A percentile compares a stretch with the other conserved stretches of the same genome.
Conservation (phyloP, 1,140 invertebrate species). For the Zaprionus nigranus region DNA sequence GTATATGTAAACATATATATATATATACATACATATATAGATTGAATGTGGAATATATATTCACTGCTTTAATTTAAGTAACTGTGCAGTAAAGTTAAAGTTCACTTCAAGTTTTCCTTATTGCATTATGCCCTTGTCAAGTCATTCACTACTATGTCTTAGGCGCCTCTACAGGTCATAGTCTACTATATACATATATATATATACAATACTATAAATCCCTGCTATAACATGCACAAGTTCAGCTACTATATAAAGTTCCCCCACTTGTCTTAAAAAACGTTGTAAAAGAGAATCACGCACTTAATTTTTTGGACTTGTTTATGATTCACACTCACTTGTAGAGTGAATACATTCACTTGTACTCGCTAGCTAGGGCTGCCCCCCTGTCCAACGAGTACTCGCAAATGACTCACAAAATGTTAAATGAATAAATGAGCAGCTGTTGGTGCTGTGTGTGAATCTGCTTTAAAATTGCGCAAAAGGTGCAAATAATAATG, state of each 20-base stretch:
- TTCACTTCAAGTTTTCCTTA: no score
- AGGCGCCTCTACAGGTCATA: no score
- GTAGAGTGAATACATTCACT: not conserved
- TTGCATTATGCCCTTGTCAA: no score
- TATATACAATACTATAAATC: not conserved
- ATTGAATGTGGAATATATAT: no score
- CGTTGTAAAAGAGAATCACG: not conserved
- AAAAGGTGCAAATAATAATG: constrained; percentile 73
- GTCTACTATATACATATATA: not conserved
- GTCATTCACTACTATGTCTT: no score
- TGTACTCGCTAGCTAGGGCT: not conserved
- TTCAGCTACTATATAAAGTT: no score
- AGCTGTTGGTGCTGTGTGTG: constrained; percentile 26
- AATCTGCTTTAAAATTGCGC: constrained; percentile 65
- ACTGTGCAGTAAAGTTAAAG: no score
- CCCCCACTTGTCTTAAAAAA: not conserved
- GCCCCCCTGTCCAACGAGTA: not conserved
- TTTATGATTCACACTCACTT: not conserved
- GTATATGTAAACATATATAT: no score
- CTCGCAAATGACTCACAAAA: constrained; percentile 20
- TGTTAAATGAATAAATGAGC: constrained; percentile 66
- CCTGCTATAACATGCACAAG: no score
- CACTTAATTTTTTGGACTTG: not conserved
- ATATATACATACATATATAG: no score
- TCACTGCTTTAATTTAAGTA: no score